Evolutionary conservation across 2,888 invertebrate species (phyloP), one percentile per base, ranked within the genome.

Genomic region (Sesamia inferens): DNA sequence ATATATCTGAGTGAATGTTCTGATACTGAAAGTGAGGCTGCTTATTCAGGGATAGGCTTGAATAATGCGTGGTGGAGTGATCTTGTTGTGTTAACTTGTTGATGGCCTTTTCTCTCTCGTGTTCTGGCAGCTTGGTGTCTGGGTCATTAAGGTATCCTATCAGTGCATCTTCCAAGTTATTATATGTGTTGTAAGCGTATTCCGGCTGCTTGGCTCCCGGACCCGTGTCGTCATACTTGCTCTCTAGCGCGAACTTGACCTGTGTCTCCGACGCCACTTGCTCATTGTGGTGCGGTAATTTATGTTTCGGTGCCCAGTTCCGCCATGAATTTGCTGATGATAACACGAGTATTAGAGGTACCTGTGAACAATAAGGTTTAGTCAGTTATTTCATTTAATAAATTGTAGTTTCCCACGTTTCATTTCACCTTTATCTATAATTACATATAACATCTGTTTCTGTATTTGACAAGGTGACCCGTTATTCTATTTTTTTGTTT

Each of bases 191-290:
- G 89, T 94, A 95, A 0, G 96, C 96, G 72, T 85, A 88, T 68
- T 92, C 93, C 0, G 88, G 92, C 2, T 84, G 76, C 39, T 92
- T 93, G 0, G 95, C 93, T 7, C 95, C 96, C 0, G 96, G 96
- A 10, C 96, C 96, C 0, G 96, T 96, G 83, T 94, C 91, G 77
- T 96, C 96, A 76, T 94, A 96, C 79, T 93, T 93, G 89, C 94
- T 96, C 62, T 96, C 95, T 39, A 92, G 74, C 16, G 96, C 96
- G 78, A 94, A 95, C 58, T 90, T 90, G 62, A 95, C 92, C 83
- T 96, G 96, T 0, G 93, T 88, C 19, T 91, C 88, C 1, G 96
- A 93, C 0, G 96, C 96, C 2, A 81, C 78, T 31, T 79, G 80
- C 57, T 42, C 39, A 5, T 31, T 31, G 0, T 62, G 47, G 42